A percentile compares a stretch with the other conserved stretches of the same genome.
Evolutionary conservation across 2,113 vertebrate species (phyloP).

Genomic region (Takifugu bimaculatus): DNA sequence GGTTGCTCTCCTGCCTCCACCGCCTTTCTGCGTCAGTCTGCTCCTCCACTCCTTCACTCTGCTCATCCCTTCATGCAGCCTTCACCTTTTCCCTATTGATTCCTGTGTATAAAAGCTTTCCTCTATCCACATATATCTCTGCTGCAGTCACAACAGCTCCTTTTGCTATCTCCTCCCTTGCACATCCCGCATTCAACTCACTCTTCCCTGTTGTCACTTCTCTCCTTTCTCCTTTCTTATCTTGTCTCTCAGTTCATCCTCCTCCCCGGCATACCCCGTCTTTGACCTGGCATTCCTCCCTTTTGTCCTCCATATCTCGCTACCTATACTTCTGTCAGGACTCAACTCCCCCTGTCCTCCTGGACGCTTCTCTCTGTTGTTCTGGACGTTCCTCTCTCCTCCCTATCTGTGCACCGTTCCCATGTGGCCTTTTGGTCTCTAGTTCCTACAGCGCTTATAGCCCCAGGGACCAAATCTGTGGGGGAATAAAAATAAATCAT

Average conservation of each 20-base stretch:
- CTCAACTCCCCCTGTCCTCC: conserved; percentile 24
- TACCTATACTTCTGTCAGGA: conserved; percentile 38
- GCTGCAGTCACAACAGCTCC: conserved; percentile 33
- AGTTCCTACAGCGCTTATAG: conserved; percentile 26
- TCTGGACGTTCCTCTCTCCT: conserved; percentile 31
- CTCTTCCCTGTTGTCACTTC: conserved; percentile 50
- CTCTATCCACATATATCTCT: conserved; percentile 45
- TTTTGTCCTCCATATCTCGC: conserved; percentile 55
- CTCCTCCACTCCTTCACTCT: conserved; percentile 42
- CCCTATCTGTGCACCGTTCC: conserved; percentile 39
- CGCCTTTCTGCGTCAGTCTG: conserved; percentile 45
- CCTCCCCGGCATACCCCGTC: conserved; percentile 22
- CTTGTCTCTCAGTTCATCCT: conserved; percentile 53
- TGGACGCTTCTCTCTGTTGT: conserved; percentile 31
- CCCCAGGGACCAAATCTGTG: conserved; percentile 35
- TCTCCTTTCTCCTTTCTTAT: conserved; percentile 56
- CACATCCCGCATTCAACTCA: conserved; percentile 34
- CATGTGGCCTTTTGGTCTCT: conserved; percentile 40
- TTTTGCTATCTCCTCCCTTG: conserved; percentile 35
- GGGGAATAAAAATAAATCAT: conserved; percentile 53
- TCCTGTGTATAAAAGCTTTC: conserved; percentile 42
- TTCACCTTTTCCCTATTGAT: conserved; percentile 55
- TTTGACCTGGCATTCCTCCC: conserved; percentile 26
- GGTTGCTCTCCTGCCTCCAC: conserved; percentile 60
- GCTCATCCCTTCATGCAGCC: conserved; percentile 48